These are phyloP conservation scores for Lordiphosa stackelbergi DNA, from an alignment of 1,140 invertebrate genomes.

Conservation along the genomic window DNA sequence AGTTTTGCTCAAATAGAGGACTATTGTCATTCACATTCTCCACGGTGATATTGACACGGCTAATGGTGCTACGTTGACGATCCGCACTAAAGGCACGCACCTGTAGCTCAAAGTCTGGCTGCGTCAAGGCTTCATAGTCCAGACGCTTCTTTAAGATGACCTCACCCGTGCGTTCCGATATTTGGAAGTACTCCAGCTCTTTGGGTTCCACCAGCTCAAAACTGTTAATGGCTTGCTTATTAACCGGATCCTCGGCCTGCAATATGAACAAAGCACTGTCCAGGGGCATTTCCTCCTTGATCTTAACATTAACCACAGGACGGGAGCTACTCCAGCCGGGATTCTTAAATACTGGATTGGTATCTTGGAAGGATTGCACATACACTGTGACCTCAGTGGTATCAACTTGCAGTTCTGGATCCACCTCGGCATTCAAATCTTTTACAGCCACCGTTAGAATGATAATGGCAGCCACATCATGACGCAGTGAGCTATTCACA, in stretches of 20 bases:
- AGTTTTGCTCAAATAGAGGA: constrained; percentile 84
- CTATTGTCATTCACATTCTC: constrained; percentile 90
- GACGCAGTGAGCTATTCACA: constrained; percentile 84
- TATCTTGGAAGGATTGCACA: constrained; percentile 87
- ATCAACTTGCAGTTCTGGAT: constrained; percentile 83
- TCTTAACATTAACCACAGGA: constrained; percentile 82
- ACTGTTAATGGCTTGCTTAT: constrained; percentile 81
- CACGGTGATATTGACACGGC: constrained; percentile 84
- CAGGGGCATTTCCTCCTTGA: constrained; percentile 88
- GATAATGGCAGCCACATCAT: constrained; percentile 88
- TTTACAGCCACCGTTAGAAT: constrained; percentile 86
- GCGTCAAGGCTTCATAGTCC: constrained; percentile 85
- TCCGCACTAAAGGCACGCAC: constrained; percentile 85
- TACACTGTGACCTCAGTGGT: constrained; percentile 86
- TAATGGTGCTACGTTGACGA: constrained; percentile 82
- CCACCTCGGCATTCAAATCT: constrained; percentile 84
- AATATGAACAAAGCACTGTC: constrained; percentile 86
- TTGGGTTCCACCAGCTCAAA: constrained; percentile 79
- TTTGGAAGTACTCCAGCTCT: constrained; percentile 77
- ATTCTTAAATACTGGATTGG: constrained; percentile 87
- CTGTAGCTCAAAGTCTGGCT: constrained; percentile 83
- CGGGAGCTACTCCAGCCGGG: constrained; percentile 83
- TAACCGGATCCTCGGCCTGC: constrained; percentile 85
- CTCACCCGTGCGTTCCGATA: constrained; percentile 83
- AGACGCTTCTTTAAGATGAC: constrained; percentile 84